phyloP scores from a whole-genome alignment of 2,797 vertebrate species.

The Eupleurogrammus muticus region DNA sequence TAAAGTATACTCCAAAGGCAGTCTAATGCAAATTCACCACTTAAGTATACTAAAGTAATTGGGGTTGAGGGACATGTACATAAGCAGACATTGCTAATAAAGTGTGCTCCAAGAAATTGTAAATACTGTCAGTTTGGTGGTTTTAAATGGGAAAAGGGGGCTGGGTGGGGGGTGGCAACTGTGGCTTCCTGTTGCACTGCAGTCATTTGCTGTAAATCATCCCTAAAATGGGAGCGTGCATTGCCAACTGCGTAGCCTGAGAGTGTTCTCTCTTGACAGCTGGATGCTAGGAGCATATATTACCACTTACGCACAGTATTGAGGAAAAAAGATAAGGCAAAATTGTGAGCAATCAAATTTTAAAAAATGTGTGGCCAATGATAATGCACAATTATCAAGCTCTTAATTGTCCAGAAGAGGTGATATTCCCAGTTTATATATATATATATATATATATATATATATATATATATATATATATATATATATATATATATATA shows the following conservation, averaged over 20 bases:
- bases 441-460: no score
- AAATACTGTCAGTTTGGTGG: conserved; percentile 65
- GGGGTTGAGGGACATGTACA: conserved; percentile 62
- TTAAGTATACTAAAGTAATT: conserved; percentile 70
- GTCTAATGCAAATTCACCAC: conserved; percentile 65
- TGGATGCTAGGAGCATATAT: conserved; percentile 57
- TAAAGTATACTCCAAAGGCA: conserved; percentile 62
- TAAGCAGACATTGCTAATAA: conserved; percentile 65
- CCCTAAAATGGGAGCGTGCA: conserved; percentile 35
- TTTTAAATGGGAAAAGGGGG: conserved; percentile 44
- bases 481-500: no score
- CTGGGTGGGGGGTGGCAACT: conserved; percentile 1
- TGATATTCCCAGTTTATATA: neutral
- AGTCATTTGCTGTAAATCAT: conserved; percentile 63
- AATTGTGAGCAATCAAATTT: conserved; percentile 6
- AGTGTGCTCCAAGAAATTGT: conserved; percentile 50
- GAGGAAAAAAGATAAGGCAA: conserved; percentile 48
- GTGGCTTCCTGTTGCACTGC: conserved; percentile 49
- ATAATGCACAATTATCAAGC: conserved; percentile 6
- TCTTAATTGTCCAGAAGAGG: conserved; percentile 22
- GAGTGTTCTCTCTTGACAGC: conserved; percentile 50
- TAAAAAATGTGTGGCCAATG: conserved; percentile 31
- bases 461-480: no score
- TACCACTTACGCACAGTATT: conserved; percentile 46
- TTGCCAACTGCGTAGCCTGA: conserved; percentile 47